phyloP scores from a whole-genome alignment of 2,888 invertebrate genomes.

The Spialia ferax region DNA sequence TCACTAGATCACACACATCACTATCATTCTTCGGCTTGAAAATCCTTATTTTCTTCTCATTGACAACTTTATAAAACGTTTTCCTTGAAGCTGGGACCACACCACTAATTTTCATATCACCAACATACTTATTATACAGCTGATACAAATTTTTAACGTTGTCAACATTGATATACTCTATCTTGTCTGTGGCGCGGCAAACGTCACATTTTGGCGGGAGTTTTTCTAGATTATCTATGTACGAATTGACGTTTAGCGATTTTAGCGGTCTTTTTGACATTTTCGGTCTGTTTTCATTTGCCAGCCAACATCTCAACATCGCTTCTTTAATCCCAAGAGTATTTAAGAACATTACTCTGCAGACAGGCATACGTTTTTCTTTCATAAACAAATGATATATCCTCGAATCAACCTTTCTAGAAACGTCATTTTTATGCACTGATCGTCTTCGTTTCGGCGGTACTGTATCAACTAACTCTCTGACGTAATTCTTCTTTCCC shows the following conservation, averaged over 20 bases:
- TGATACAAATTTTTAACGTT: conserved; percentile 65
- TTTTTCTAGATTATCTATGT: conserved; percentile 64
- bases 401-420: conserved; percentile 66
- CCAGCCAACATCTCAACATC: conserved; percentile 66
- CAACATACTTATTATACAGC: conserved; percentile 60
- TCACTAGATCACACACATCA: conserved; percentile 62
- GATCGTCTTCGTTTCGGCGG: conserved; percentile 61
- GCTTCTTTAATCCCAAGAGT: conserved; percentile 72
- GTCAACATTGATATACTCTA: conserved; percentile 58
- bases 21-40: conserved; percentile 66
- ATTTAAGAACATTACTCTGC: conserved; percentile 65
- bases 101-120: conserved; percentile 54
- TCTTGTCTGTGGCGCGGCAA: conserved; percentile 49
- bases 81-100: conserved; percentile 64
- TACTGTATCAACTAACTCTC: conserved; percentile 57
- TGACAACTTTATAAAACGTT: conserved; percentile 64
- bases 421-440: conserved; percentile 53
- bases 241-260: conserved; percentile 58
- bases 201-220: conserved; percentile 58
- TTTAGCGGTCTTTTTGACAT: conserved; percentile 57
- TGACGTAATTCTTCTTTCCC: conserved; percentile 60
- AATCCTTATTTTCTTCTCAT: conserved; percentile 60
- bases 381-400: conserved; percentile 57
- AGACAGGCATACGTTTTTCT: conserved; percentile 56
- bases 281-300: conserved; percentile 50